Percentiles rank a stretch among this genome's conserved stretches.
phyloP scores from a whole-genome alignment of 2,888 invertebrate species.

The Cerastis leucographa region DNA sequence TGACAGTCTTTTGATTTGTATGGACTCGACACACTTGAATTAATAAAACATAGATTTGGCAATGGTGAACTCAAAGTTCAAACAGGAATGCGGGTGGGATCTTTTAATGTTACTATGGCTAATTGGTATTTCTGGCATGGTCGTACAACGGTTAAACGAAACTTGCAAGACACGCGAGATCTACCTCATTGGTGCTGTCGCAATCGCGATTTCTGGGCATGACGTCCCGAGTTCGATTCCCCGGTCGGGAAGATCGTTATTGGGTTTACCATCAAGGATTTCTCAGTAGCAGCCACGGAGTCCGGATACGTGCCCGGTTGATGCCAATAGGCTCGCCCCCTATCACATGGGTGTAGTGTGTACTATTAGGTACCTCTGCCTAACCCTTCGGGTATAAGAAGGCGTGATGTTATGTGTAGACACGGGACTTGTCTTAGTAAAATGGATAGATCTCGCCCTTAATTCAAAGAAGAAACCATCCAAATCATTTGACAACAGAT shows the following conservation, averaged over 20 bases:
- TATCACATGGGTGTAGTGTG: too few species aligned
- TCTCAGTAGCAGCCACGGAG: too few species aligned
- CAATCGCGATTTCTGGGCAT: too few species aligned
- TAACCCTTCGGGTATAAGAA: too few species aligned
- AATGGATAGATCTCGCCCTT: neutral
- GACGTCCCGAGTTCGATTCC: too few species aligned
- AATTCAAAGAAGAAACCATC: neutral
- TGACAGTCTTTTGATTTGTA: slow-evolving; percentile 15
- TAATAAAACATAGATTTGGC: neutral
- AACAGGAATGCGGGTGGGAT: neutral
- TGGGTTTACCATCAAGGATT: too few species aligned
- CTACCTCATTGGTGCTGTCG: too few species aligned
- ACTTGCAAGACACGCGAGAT: neutral
- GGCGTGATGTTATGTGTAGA: too few species aligned
- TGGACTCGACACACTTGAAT: neutral
- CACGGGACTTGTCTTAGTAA: neutral
- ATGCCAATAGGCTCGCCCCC: too few species aligned
- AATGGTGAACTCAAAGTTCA: neutral
- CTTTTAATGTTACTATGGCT: neutral
- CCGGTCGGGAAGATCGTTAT: too few species aligned
- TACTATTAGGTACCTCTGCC: too few species aligned
- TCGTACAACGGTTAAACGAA: neutral
- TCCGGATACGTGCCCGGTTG: too few species aligned
- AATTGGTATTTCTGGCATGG: neutral
- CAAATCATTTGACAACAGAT: neutral